Evolutionary conservation across 2,113 vertebrate genomes (phyloP).

Genomic region (Thalassarche chlororhynchos): DNA sequence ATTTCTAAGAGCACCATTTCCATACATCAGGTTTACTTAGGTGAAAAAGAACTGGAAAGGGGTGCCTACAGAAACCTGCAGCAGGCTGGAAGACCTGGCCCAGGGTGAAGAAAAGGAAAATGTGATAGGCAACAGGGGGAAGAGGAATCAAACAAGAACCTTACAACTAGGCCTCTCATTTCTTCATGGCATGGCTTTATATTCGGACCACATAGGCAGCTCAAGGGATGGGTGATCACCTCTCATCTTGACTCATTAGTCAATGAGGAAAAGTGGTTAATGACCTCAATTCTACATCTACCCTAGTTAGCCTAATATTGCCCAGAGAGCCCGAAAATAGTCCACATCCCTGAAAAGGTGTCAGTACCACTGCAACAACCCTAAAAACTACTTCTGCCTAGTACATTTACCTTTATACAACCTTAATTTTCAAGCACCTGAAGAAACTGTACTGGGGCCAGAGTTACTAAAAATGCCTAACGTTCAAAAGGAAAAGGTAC

Average conservation of each 20-base stretch:
- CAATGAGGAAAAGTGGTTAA: neutral
- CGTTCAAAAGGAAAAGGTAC: neutral
- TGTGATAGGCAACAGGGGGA: accelerated
- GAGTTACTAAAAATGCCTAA: neutral
- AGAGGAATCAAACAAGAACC: neutral
- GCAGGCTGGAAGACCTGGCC: neutral
- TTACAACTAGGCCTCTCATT: neutral
- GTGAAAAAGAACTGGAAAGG: neutral
- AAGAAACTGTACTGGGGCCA: neutral
- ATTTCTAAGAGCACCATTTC: neutral
- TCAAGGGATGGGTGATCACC: neutral
- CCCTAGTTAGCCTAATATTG: neutral
- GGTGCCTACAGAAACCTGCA: neutral
- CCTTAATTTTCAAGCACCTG: neutral
- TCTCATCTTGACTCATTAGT: neutral
- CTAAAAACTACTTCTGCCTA: neutral
- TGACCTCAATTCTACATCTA: neutral
- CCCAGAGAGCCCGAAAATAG: neutral
- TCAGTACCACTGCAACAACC: neutral
- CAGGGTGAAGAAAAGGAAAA: neutral
- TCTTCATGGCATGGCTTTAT: neutral
- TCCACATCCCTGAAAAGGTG: neutral
- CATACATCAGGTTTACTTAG: neutral
- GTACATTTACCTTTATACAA: neutral
- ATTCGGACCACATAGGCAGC: neutral